A percentile compares a stretch with the other conserved stretches of the same genome.
phyloP scores from a whole-genome alignment of 2,113 vertebrate species.

The Pachypanchax playfairii region DNA sequence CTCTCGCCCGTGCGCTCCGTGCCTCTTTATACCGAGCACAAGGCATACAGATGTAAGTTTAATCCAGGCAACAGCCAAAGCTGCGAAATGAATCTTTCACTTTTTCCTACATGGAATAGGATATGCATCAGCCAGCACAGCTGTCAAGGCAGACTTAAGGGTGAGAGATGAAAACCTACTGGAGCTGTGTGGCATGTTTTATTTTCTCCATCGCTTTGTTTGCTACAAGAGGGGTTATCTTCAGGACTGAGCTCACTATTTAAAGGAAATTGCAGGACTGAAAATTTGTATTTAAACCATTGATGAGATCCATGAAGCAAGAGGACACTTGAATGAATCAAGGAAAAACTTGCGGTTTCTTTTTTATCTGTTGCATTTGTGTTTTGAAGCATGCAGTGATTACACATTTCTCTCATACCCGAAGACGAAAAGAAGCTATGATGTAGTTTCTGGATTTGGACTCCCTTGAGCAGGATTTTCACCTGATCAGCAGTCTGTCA shows the following conservation, averaged over 20 bases:
- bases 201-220: conserved; percentile 44
- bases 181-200: conserved; percentile 39
- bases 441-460: conserved; percentile 39
- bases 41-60: conserved; percentile 74
- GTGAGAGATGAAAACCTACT: conserved; percentile 50
- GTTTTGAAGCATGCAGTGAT: conserved; percentile 17
- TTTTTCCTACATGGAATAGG: conserved; percentile 36
- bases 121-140: conserved; percentile 42
- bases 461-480: conserved; percentile 46
- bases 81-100: conserved; percentile 46
- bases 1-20: conserved; percentile 49
- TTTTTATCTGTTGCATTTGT: conserved; percentile 5
- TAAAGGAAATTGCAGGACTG: conserved; percentile 55
- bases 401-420: conserved; percentile 19
- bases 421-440: conserved; percentile 23
- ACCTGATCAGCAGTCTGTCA: conserved; percentile 36
- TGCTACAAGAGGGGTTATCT: conserved; percentile 49
- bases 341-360: conserved; percentile 23
- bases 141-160: conserved; percentile 41
- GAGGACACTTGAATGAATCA: conserved; percentile 37
- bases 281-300: conserved; percentile 40
- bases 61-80: conserved; percentile 63
- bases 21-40: conserved; percentile 60
- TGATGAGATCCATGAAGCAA: conserved; percentile 35
- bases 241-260: conserved; percentile 51